Percentiles rank a stretch among this genome's conserved stretches.
Conservation (phyloP, 2,113 vertebrate genomes). For the Zootoca vivipara region DNA sequence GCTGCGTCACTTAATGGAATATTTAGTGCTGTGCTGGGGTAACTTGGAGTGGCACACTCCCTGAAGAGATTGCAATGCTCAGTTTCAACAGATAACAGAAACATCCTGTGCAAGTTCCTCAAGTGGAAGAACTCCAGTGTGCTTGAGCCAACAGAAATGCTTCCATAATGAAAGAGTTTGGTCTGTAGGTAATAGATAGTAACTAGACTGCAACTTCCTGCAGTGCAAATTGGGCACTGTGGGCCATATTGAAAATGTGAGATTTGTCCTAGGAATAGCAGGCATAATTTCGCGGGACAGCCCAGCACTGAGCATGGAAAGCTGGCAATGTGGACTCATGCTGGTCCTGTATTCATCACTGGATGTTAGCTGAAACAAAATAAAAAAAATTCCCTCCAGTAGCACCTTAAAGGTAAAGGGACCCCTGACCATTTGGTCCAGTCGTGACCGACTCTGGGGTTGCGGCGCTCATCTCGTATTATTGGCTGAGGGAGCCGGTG, state of each 20-base stretch:
- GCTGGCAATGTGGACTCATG: not conserved
- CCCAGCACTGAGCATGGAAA: not conserved
- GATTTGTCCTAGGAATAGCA: not conserved
- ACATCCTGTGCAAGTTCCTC: constrained; percentile 30
- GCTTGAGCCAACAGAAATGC: not conserved
- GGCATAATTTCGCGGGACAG: not conserved
- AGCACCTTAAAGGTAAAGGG: too few species aligned
- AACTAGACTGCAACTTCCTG: not conserved
- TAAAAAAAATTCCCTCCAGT: too few species aligned
- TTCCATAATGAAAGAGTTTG: constrained; percentile 17
- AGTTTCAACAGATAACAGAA: constrained; percentile 10
- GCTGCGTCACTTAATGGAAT: not conserved
- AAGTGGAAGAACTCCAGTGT: not conserved
- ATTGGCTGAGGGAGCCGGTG: too few species aligned
- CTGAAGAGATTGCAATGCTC: constrained; percentile 19
- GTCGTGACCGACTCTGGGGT: too few species aligned
- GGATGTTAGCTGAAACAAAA: not conserved
- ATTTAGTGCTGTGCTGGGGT: not conserved
- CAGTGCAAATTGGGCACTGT: not conserved
- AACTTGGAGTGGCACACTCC: not conserved
- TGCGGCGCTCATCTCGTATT: too few species aligned
- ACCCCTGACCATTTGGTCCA: too few species aligned
- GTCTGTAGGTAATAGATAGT: not conserved
- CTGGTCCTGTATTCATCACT: not conserved
- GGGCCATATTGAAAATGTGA: not conserved